Evolutionary conservation across 2,888 invertebrate genomes (phyloP).

Genomic region (Electrophaes corylata): DNA sequence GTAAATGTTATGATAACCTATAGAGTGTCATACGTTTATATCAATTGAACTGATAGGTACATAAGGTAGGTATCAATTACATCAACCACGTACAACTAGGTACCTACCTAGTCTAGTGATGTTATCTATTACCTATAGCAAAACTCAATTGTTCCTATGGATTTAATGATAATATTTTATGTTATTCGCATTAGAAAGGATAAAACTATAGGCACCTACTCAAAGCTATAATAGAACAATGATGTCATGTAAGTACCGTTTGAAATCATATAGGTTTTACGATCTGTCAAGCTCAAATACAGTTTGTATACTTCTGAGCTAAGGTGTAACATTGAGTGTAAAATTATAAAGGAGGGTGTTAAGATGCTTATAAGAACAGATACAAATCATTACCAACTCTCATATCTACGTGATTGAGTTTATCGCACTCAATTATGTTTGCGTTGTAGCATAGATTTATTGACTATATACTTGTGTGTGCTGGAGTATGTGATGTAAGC

Average conservation of each 20-base stretch:
- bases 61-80: too few relatives aligned
- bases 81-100: too few relatives aligned
- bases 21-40: too few relatives aligned
- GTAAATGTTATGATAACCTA: too few relatives aligned
- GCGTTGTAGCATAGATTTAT: constrained; percentile 18
- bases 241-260: constrained; percentile 34
- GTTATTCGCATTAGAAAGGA: neutral
- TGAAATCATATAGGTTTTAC: constrained; percentile 14
- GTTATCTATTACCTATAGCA: neutral
- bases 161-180: constrained; percentile 1
- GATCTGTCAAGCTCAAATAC: neutral
- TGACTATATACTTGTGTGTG: too few relatives aligned
- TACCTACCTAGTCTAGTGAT: neutral
- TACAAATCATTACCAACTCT: constrained; percentile 41
- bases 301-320: neutral
- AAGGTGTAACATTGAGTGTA: constrained; percentile 2
- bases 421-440: constrained; percentile 33
- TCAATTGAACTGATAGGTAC: too few relatives aligned
- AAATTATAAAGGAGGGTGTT: neutral
- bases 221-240: too few relatives aligned
- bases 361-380: constrained; percentile 35
- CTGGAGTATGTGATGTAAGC: too few relatives aligned
- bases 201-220: constrained; percentile 17
- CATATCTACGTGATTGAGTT: constrained; percentile 39
- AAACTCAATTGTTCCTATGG: neutral